phyloP scores from a whole-genome alignment of 2,113 vertebrate genomes.

The Coturnix japonica region DNA sequence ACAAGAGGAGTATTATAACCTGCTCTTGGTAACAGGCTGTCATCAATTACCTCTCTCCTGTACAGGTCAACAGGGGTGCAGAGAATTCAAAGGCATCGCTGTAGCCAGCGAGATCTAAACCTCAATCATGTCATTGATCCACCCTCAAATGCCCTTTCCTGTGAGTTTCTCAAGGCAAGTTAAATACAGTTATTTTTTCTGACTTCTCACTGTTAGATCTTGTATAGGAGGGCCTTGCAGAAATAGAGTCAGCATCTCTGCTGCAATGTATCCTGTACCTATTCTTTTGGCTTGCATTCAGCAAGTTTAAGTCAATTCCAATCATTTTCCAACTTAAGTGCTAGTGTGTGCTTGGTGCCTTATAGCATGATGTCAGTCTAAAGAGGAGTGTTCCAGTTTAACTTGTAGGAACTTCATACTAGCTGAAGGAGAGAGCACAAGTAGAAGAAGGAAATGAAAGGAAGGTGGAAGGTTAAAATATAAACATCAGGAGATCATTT shows the following conservation, averaged over 20 bases:
- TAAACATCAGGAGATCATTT: background rate
- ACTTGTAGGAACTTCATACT: background rate
- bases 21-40: background rate
- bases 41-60: conserved; percentile 20
- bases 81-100: background rate
- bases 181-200: conserved; percentile 44
- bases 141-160: background rate
- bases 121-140: conserved; percentile 1
- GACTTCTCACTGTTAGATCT: background rate
- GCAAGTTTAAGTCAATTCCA: background rate
- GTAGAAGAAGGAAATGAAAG: background rate
- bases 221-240: background rate
- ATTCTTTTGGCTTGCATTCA: background rate
- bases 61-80: accelerated
- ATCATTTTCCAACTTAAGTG: background rate
- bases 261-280: background rate
- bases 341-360: background rate
- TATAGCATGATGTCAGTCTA: background rate
- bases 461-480: background rate
- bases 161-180: background rate
- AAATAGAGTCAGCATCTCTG: background rate
- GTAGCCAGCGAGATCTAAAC: conserved; percentile 17
- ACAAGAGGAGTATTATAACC: background rate
- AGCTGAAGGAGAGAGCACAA: background rate
- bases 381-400: background rate